A percentile compares a stretch with the other conserved stretches of the same genome.
phyloP scores from a whole-genome alignment of 2,113 vertebrate species.

The Penelope pileata region DNA sequence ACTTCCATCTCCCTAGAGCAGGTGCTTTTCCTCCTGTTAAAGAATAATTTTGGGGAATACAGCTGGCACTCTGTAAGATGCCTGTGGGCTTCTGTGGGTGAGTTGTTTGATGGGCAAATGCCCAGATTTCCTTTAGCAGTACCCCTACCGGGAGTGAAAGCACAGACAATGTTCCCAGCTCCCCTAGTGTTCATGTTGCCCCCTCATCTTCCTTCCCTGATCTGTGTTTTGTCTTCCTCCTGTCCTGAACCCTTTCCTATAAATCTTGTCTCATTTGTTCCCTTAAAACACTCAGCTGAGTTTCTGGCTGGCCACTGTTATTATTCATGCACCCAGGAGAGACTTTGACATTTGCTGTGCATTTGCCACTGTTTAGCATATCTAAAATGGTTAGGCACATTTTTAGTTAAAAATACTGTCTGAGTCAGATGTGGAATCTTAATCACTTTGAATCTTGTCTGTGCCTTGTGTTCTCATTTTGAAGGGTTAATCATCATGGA shows the following conservation, averaged over 20 bases:
- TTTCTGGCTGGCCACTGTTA: background rate
- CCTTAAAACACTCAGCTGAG: background rate
- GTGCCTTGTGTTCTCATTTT: background rate
- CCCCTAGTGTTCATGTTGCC: background rate
- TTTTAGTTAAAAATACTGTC: background rate
- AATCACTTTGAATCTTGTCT: constrained; percentile 1
- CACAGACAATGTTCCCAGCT: background rate
- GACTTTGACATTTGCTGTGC: background rate
- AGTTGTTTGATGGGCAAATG: background rate
- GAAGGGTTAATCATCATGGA: background rate
- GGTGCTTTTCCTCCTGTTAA: background rate
- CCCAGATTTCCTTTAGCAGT: background rate
- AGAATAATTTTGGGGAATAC: background rate
- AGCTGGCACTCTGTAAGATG: background rate
- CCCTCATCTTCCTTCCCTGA: background rate
- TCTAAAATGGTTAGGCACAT: background rate
- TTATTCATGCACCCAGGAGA: background rate
- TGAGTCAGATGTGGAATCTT: background rate
- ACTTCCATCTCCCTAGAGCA: background rate
- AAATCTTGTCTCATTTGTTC: background rate
- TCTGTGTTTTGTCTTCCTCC: background rate
- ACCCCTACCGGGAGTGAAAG: background rate
- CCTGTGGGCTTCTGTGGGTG: background rate
- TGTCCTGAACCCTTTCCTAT: background rate
- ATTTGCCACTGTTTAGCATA: background rate